Base-by-base conservation (phyloP, 2,797 vertebrate species). In the Hafferia zeledoni region DNA sequence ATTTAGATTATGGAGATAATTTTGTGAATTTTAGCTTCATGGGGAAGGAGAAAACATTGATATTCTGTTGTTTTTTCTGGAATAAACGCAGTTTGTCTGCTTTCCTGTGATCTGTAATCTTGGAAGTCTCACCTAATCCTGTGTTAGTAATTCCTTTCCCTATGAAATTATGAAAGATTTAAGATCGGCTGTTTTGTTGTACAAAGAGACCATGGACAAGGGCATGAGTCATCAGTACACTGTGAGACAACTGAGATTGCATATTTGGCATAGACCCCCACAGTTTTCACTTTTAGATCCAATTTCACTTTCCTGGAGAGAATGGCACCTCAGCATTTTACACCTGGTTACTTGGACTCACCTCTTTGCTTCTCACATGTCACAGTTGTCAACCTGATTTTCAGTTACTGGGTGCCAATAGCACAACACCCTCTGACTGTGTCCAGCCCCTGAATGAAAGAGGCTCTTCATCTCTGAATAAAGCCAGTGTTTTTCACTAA, bases 391-490 rank as follows among this genome's bases (percentile, higher is more conserved):
- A 53, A 44, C 13, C 6, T 60, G 53, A 44, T 71, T 86, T 85
- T 86, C 0, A 0, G 64, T 83, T 60, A 30, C 10, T 27, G 59
- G 1, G 4, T 80, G 18, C 41, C 33, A 78, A 2, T 25, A 64
- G 3, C 35, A 41, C 33, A 77, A 33, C 5, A 24, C 10, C 4
- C 6, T 80, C 25, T 27, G 13, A 33, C 19, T 50, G 8, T 69
- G 39, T 37, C 47, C 31, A 80, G 17, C 2, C 10, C 11, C 12
- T 70, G 2, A 5, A 20, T 70, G 31, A 70, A 83, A 72, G 5
- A 50, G 59, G 61, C 18, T 64, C 23, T 83, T 44, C 0, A 12
- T 63, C 20, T 61, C 43, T 56, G 37, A 47, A 44, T 30, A 44
- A 71, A 70, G 6, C 8, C 2, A 0, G 3, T 25, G 10, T 18